phyloP scores from a whole-genome alignment of 1,140 invertebrate species.

The Centruroides sculpturatus region DNA sequence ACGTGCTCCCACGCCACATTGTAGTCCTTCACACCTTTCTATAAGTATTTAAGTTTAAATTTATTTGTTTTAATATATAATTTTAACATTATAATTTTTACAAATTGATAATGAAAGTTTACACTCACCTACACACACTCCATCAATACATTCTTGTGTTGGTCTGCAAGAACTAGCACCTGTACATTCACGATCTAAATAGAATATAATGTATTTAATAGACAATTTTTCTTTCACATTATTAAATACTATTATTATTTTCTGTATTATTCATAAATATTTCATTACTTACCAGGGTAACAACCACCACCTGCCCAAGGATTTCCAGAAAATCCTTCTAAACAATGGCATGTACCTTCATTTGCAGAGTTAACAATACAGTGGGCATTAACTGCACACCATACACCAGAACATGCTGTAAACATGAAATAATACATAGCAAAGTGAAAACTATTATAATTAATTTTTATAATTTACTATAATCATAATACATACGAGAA shows the following conservation, averaged over 20 bases:
- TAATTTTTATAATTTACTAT: too few relatives aligned
- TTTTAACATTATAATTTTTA: background rate
- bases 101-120: background rate
- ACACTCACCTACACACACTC: constrained; percentile 42
- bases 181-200: constrained; percentile 46
- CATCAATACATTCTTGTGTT: constrained; percentile 63
- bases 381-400: constrained; percentile 64
- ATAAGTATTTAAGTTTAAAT: background rate
- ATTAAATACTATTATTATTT: too few relatives aligned
- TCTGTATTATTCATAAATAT: too few relatives aligned
- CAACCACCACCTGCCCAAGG: constrained; percentile 78
- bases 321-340: constrained; percentile 69
- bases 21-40: constrained; percentile 56
- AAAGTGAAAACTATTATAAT: too few relatives aligned
- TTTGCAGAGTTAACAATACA: constrained; percentile 72
- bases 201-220: too few relatives aligned
- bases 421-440: constrained; percentile 1
- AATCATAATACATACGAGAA: constrained; percentile 15
- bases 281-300: constrained; percentile 15
- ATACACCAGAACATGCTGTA: constrained; percentile 58
- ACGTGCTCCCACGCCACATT: constrained; percentile 64
- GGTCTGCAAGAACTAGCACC: constrained; percentile 53
- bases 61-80: background rate
- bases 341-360: constrained; percentile 64
- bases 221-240: too few relatives aligned